Evolutionary conservation across 2,113 vertebrate species (phyloP).

Genomic region (Lipotes vexillifer): DNA sequence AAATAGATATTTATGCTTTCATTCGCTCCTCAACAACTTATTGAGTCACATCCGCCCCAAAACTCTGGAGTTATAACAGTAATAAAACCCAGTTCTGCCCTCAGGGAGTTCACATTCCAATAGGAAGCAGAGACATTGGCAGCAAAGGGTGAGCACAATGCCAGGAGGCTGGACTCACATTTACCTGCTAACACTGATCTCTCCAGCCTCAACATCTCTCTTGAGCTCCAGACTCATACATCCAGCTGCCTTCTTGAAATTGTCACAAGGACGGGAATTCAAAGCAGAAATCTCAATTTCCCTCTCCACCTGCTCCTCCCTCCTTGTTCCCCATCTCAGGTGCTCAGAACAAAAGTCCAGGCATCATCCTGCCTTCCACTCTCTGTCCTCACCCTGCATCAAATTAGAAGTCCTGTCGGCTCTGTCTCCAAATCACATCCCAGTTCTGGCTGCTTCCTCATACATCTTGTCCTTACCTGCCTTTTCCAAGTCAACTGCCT

Average conservation of each 20-base stretch:
- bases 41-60: background rate
- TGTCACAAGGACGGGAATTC: background rate
- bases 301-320: background rate
- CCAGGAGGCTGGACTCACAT: background rate
- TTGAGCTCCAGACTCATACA: background rate
- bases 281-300: background rate
- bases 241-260: background rate
- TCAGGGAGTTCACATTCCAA: background rate
- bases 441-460: background rate
- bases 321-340: background rate
- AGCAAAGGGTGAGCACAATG: rapidly evolving
- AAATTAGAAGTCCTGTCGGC: background rate
- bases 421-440: background rate
- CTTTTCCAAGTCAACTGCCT: background rate
- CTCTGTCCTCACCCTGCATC: background rate
- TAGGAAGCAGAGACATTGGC: background rate
- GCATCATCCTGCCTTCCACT: background rate
- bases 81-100: background rate
- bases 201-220: background rate
- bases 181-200: rapidly evolving
- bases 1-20: background rate
- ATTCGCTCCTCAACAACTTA: background rate
- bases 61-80: background rate
- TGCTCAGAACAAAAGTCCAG: background rate
- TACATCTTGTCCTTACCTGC: too few relatives aligned